Conservation (phyloP, 2,113 vertebrate species). For the Alethe castanea region DNA sequence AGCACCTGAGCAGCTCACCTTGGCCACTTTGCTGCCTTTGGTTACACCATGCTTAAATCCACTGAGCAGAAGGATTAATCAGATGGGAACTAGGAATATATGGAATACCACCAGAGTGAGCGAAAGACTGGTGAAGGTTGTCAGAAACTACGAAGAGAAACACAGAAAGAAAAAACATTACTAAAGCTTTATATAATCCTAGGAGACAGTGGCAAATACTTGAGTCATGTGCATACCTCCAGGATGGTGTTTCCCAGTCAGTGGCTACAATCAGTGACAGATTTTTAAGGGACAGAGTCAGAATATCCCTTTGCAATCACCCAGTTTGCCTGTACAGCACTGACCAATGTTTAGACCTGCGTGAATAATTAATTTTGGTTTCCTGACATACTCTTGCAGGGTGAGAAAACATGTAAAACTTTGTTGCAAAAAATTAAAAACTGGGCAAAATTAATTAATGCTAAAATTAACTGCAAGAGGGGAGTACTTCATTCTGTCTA, state of each 20-base stretch:
- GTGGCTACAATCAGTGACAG: neutral
- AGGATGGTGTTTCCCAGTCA: neutral
- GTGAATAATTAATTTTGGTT: neutral
- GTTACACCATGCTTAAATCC: neutral
- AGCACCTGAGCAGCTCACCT: accelerated
- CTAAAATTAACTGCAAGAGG: neutral
- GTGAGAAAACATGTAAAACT: neutral
- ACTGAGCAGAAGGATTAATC: neutral
- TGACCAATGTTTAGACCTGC: neutral
- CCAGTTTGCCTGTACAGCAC: neutral
- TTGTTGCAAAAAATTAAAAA: neutral
- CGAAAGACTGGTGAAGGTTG: neutral
- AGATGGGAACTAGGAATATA: neutral
- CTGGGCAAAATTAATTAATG: neutral
- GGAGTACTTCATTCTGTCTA: neutral
- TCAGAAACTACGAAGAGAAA: neutral
- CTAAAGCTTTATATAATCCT: neutral
- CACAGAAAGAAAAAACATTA: neutral
- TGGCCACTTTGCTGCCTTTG: neutral
- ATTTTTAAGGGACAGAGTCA: neutral
- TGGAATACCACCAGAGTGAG: neutral
- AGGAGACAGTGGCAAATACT: neutral
- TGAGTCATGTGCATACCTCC: neutral
- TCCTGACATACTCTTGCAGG: neutral
- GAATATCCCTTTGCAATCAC: neutral